Evolutionary conservation across 2,797 vertebrate species (phyloP).

Genomic region (Rhynchonycteris naso): DNA sequence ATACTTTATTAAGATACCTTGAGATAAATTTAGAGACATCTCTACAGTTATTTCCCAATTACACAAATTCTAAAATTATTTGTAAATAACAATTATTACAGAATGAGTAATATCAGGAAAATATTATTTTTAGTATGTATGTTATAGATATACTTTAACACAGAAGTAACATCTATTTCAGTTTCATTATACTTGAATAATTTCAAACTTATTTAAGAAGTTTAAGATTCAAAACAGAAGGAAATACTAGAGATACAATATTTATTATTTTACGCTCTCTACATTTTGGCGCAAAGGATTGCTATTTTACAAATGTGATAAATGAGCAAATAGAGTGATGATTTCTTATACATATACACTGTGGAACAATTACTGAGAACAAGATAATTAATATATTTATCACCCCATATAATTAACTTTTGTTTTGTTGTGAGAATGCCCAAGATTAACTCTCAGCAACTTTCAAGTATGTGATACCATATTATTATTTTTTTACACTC

Average conservation of each 20-base stretch:
- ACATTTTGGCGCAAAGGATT: not conserved
- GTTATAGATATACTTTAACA: not conserved
- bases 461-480: not conserved
- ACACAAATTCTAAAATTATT: not conserved
- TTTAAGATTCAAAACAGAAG: not conserved
- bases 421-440: not conserved
- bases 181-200: not conserved
- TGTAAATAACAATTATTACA: not conserved
- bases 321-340: not conserved
- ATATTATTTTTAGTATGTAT: not conserved
- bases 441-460: not conserved
- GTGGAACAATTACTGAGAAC: not conserved
- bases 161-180: not conserved
- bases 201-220: not conserved
- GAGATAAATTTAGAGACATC: not conserved
- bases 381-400: not conserved
- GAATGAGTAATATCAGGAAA: not conserved
- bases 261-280: not conserved
- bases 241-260: not conserved
- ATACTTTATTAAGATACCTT: not conserved
- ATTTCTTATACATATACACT: too few species aligned
- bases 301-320: not conserved
- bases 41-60: not conserved
- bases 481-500: too few species aligned
- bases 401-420: not conserved